Conservation (phyloP, 2,113 vertebrate genomes). For the Colinus virginianus region DNA sequence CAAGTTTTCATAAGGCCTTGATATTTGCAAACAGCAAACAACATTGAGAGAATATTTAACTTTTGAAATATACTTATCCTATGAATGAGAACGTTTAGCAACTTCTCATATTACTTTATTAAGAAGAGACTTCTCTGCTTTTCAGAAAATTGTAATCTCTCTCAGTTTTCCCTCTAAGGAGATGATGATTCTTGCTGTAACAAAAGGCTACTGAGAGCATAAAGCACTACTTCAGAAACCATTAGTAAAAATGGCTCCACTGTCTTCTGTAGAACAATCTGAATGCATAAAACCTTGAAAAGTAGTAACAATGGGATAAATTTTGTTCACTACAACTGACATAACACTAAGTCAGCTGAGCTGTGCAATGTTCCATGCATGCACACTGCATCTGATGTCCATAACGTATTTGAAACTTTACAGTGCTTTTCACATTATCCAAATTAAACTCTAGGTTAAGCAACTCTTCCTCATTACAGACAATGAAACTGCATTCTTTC, state of each 20-base stretch:
- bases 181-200: not conserved
- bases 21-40: not conserved
- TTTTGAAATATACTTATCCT: not conserved
- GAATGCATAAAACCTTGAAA: not conserved
- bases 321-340: not conserved
- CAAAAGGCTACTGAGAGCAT: not conserved
- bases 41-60: not conserved
- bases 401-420: not conserved
- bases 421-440: not conserved
- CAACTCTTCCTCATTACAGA: not conserved
- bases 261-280: not conserved
- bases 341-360: not conserved
- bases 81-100: not conserved
- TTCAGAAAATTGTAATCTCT: not conserved
- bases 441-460: not conserved
- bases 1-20: fast-evolving
- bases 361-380: not conserved
- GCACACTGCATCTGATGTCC: not conserved
- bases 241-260: not conserved
- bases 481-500: not conserved
- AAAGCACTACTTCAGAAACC: not conserved
- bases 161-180: not conserved
- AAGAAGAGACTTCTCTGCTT: not conserved
- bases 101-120: not conserved
- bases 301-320: not conserved